Evolutionary conservation across 2,797 vertebrate genomes (phyloP).

Genomic region (Microctenopoma stevenorrisi): DNA sequence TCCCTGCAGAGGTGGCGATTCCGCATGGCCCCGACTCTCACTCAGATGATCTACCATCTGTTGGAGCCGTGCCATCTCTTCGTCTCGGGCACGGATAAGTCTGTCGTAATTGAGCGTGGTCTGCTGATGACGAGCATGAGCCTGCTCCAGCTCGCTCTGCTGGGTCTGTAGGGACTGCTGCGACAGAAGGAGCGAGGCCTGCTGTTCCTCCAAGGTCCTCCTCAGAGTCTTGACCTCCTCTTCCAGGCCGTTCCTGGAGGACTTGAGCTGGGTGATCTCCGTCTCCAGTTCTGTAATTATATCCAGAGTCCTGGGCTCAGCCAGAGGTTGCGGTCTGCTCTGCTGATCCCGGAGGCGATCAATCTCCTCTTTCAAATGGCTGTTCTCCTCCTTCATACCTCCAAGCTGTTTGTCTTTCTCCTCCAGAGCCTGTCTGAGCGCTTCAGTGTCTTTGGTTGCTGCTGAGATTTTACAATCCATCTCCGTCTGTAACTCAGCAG

Average conservation of each 20-base stretch:
- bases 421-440: conserved; percentile 85
- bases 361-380: conserved; percentile 95
- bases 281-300: conserved; percentile 93
- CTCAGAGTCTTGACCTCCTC: conserved; percentile 87
- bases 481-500: conserved; percentile 82
- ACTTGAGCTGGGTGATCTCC: conserved; percentile 90
- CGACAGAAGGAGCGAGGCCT: conserved; percentile 81
- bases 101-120: conserved; percentile 87
- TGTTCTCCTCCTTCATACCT: conserved; percentile 97
- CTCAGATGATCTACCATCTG: conserved; percentile 85
- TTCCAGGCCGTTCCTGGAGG: conserved; percentile 83
- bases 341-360: conserved; percentile 94
- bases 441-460: conserved; percentile 79
- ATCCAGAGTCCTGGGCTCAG: conserved; percentile 91
- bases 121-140: conserved; percentile 88
- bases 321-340: conserved; percentile 80
- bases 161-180: conserved; percentile 89
- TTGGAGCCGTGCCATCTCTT: conserved; percentile 89
- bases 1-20: conserved; percentile 66
- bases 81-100: conserved; percentile 89
- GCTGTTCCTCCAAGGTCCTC: conserved; percentile 88
- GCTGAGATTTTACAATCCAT: conserved; percentile 76
- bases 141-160: conserved; percentile 89
- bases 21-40: conserved; percentile 78
- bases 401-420: conserved; percentile 93